These are phyloP conservation scores for Actenoides lindsayi DNA, from an alignment of 2,113 vertebrate species.

Conservation along the genomic window DNA sequence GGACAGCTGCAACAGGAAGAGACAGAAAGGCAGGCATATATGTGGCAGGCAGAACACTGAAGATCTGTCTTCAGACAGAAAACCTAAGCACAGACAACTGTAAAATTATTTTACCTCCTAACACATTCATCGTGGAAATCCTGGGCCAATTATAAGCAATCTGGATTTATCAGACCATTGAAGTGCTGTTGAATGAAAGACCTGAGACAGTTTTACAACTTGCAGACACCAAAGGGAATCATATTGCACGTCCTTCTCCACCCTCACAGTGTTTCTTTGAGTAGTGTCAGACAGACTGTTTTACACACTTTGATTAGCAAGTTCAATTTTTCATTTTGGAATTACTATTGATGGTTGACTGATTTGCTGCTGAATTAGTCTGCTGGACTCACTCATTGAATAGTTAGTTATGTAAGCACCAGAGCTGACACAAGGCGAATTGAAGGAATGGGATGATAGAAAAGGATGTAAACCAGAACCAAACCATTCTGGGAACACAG, in stretches of 20 bases:
- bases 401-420: not conserved
- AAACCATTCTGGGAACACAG: not conserved
- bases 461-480: not conserved
- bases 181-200: not conserved
- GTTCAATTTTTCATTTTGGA: not conserved
- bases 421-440: not conserved
- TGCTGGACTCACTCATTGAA: not conserved
- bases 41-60: not conserved
- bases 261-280: not conserved
- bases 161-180: not conserved
- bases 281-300: accelerated
- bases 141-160: not conserved
- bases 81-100: not conserved
- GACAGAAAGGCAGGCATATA: not conserved
- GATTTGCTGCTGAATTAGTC: not conserved
- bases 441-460: not conserved
- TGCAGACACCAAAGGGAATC: not conserved
- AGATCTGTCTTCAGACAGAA: not conserved
- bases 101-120: not conserved
- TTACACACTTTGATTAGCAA: not conserved
- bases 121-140: not conserved
- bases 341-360: not conserved
- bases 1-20: not conserved
- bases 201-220: not conserved
- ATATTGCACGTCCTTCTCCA: not conserved